phyloP scores from a whole-genome alignment of 2,797 vertebrate genomes.

The Varecia variegata region DNA sequence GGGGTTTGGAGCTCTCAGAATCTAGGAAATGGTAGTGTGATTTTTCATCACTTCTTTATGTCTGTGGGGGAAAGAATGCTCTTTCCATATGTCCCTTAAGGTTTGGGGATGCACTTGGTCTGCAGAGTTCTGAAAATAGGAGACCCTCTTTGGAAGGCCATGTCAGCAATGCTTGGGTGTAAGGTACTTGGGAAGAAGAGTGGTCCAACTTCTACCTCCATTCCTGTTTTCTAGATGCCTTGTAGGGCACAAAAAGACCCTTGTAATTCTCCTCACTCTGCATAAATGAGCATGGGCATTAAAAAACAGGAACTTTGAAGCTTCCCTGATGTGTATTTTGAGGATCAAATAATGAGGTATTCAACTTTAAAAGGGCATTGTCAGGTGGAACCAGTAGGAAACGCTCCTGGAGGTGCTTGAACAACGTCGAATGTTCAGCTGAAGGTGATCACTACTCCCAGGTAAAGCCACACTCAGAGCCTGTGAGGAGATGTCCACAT shows the following conservation, averaged over 20 bases:
- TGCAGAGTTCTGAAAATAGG: neutral
- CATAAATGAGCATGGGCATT: neutral
- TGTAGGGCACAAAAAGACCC: neutral
- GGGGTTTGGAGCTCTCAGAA: neutral
- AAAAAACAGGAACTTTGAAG: neutral
- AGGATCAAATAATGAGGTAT: neutral
- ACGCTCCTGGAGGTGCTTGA: neutral
- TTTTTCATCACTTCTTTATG: neutral
- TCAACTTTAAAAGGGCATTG: neutral
- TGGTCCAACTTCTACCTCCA: neutral
- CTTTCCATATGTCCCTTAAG: neutral
- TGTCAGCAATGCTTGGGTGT: neutral
- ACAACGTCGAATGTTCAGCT: neutral
- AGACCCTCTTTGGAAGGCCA: neutral
- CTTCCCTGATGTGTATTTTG: neutral
- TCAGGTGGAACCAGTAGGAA: neutral
- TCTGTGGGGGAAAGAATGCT: neutral
- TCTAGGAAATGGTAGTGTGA: neutral
- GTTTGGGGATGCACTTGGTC: neutral
- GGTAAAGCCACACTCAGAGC: neutral
- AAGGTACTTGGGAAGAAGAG: neutral
- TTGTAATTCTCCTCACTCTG: neutral
- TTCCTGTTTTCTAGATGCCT: neutral
- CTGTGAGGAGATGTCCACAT: neutral
- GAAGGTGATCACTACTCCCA: neutral